Conservation (phyloP, 2,797 vertebrate species). For the Poeciliopsis presidionis region DNA sequence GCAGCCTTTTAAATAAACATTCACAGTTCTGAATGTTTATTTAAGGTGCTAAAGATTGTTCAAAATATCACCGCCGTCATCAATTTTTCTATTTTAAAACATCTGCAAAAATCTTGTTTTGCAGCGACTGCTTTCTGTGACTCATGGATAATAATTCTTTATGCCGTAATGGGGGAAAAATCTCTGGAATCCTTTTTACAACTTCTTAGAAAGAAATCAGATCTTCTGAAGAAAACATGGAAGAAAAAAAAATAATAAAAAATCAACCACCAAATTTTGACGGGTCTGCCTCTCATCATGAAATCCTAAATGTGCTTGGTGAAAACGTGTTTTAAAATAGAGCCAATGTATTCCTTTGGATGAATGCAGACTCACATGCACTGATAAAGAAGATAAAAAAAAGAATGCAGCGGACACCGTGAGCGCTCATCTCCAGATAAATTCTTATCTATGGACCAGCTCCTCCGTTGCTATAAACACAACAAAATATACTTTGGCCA, state of each 20-base stretch:
- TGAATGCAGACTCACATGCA: conserved; percentile 12
- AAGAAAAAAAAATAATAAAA: neutral
- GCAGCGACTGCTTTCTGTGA: neutral
- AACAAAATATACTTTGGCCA: conserved; percentile 26
- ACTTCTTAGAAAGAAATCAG: neutral
- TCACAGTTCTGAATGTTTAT: neutral
- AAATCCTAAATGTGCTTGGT: conserved; percentile 15
- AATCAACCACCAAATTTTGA: neutral
- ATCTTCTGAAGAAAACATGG: neutral
- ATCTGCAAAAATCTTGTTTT: neutral
- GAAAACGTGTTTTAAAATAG: conserved; percentile 36
- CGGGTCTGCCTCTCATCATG: neutral
- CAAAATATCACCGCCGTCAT: neutral
- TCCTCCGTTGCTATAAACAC: conserved; percentile 69
- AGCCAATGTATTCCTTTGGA: neutral
- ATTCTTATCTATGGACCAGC: conserved; percentile 47
- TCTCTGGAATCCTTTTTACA: neutral
- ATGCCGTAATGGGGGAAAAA: neutral
- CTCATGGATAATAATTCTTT: neutral
- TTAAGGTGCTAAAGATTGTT: neutral
- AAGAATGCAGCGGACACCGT: conserved; percentile 42
- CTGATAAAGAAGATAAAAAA: conserved; percentile 33
- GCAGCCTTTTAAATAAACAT: no score
- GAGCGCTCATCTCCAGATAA: conserved; percentile 53
- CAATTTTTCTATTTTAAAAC: neutral